Conservation (phyloP, 53 echinoderm and acorn worm genomes). For the Mesocentrotus franciscanus region DNA sequence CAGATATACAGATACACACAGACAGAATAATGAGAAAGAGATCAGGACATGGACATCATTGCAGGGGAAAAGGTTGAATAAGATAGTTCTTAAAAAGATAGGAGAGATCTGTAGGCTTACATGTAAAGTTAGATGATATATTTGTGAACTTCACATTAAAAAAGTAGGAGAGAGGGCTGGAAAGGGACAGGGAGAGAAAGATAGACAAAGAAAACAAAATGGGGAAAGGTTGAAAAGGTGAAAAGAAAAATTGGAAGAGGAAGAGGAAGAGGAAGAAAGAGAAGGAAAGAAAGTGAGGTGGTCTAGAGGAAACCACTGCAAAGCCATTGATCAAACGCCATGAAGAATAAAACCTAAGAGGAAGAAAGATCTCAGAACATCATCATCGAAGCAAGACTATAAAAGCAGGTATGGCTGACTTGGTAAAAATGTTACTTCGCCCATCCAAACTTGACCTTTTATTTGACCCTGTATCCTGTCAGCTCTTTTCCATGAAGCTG, state of each 20-base stretch:
- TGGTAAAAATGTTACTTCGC: constrained; percentile 41
- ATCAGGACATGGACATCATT: not conserved
- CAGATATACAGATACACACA: not conserved
- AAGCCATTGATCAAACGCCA: not conserved
- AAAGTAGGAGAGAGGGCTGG: not conserved
- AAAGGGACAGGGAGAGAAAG: not conserved
- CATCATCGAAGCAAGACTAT: not conserved
- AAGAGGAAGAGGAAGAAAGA: not conserved
- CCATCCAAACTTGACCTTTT: constrained; percentile 36
- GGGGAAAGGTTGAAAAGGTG: not conserved
- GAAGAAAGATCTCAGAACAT: not conserved
- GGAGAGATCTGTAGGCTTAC: not conserved
- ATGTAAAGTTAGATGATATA: no score
- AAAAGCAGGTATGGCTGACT: constrained; percentile 37
- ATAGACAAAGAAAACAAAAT: not conserved
- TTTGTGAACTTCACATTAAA: not conserved
- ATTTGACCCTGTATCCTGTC: constrained; percentile 40
- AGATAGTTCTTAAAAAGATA: not conserved
- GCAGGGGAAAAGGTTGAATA: not conserved
- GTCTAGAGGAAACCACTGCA: not conserved
- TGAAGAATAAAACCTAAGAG: not conserved
- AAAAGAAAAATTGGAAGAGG: not conserved
- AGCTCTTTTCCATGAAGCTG: not conserved
- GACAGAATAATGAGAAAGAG: not conserved
- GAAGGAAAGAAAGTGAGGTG: not conserved